Evolutionary conservation across 2,888 invertebrate genomes (phyloP), one percentile per base, ranked within the genome.

Genomic region (Drosophila lutescens): DNA sequence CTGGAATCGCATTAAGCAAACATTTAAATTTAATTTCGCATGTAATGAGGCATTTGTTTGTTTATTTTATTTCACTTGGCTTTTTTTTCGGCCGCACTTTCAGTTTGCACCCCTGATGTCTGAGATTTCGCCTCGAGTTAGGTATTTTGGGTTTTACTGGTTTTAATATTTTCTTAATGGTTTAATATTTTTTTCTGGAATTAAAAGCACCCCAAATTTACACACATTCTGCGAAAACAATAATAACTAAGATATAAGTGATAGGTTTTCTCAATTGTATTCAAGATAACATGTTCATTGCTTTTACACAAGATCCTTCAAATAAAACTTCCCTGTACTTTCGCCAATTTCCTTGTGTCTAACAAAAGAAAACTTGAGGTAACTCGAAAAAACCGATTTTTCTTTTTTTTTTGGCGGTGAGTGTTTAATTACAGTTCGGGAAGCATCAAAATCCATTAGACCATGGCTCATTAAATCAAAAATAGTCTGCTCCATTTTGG

Each of bases 11-110:
- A 86, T 86, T 87, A 91, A 89, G 84, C 79, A 90, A 90, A 90
- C 91, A 90, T 90, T 90, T 86, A 87, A 88, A 90, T 89, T 90
- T 89, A 91, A 90, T 90, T 90, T 90, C 87, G 90, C 89, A 88
- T 90, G 86, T 90, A 90, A 90, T 90, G 89, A 90, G 84, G 79
- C 83, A 81, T 86, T 85, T 87, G 89, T 88, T 91, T 84, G 78
- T 81, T 88, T 83, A 69, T 80, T 88, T 86, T 84, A 65, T 63
- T 73, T 71, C 20, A 40, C 65, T 74, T 50, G 65, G 47, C 63
- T 63, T 50, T 69, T 43, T 65, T 65, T 60, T 17, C 12, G 30
- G 55, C 49, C 41, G 34, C 40, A 12, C 49, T 53, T 32, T 15
- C 62, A 36, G n/a, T 34, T 34, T 23, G 34, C 47, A 17, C 55